These are phyloP conservation scores for Drosophila heteroneura DNA, from an alignment of 2,888 invertebrate genomes.

Conservation along the genomic window DNA sequence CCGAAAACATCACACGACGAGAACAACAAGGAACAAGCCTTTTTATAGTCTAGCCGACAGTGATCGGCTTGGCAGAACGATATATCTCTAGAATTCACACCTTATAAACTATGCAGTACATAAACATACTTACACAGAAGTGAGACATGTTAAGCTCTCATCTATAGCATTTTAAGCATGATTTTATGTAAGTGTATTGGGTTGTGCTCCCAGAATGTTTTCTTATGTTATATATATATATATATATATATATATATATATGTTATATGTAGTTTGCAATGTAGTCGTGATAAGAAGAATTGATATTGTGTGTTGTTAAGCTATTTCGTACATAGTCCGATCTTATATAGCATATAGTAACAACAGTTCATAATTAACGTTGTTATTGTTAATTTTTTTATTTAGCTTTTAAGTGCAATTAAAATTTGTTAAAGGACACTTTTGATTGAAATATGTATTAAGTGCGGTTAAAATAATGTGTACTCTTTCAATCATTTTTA, in stretches of 20 bases:
- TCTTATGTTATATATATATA: constrained; percentile 39
- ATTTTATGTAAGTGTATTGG: constrained; percentile 37
- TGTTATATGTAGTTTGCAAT: constrained; percentile 18
- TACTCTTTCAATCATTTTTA: background rate
- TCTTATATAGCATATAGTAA: constrained; percentile 8
- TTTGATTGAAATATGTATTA: background rate
- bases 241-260: background rate
- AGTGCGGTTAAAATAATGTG: background rate
- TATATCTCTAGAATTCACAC: constrained; percentile 44
- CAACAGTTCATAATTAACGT: constrained; percentile 19
- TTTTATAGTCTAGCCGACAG: constrained; percentile 47
- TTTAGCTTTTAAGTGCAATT: constrained; percentile 17
- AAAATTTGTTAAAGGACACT: constrained; percentile 23
- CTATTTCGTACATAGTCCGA: constrained; percentile 25
- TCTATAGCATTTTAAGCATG: constrained; percentile 17
- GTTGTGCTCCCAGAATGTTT: constrained; percentile 45
- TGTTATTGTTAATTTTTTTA: constrained; percentile 34
- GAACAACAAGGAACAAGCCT: constrained; percentile 27
- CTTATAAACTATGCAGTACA: constrained; percentile 29
- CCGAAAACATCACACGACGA: constrained; percentile 43
- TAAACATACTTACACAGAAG: constrained; percentile 10
- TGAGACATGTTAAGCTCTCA: constrained; percentile 19
- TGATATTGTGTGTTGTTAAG: constrained; percentile 43
- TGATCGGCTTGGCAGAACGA: constrained; percentile 15
- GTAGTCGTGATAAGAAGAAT: constrained; percentile 40